Evolutionary conservation across 64 coral and sea anemone species (phyloP), one percentile per base, ranked within the genome.

Genomic region (Cladopsammia gracilis): DNA sequence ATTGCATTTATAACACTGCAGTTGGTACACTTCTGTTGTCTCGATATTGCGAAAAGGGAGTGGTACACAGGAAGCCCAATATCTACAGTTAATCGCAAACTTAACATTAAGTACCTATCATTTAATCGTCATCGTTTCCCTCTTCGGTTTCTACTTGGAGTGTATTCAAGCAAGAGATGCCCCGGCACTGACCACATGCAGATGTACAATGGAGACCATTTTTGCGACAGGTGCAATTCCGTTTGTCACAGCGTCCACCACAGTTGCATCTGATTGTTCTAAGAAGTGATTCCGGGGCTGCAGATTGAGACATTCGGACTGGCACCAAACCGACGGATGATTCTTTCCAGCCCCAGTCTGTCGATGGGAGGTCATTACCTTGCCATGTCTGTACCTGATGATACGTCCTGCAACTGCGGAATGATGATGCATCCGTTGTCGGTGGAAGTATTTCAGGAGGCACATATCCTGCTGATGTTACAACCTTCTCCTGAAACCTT

Each of bases 351-450:
- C 77, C 77, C 48, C 89, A 91, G 0, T 73, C 22, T 14, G 64
- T n/a, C 48, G 89, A 60, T 14, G 64, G 24, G 58, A 67, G 43
- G 53, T 61, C 60, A 44, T 84, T 81, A 1, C 89, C 64, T 3
- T 54, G 13, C 90, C 79, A 86, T 60, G 90, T 52, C 79, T 85
- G 66, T 13, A 92, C 70, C 79, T 92, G 90, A 8, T 60, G 89
- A 58, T 73, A 84, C 6, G 48, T 61, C n/a, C 89, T 6, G 45
- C 26, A 64, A 53, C 90, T 84, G 75, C 80, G 74, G n/a, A 66
- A 79, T 51, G 54, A 67, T 1, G 73, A 57, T 13, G 88, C 73
- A 4, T 90, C 43, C 20, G 88, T 44, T 90, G 75, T 90, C 8
- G 58, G 76, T 25, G 75, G 74, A 47, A 79, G 34, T 9, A 80